Evolutionary conservation across 2,888 invertebrate species (phyloP).

Genomic region (Alviniconcha strummeri): DNA sequence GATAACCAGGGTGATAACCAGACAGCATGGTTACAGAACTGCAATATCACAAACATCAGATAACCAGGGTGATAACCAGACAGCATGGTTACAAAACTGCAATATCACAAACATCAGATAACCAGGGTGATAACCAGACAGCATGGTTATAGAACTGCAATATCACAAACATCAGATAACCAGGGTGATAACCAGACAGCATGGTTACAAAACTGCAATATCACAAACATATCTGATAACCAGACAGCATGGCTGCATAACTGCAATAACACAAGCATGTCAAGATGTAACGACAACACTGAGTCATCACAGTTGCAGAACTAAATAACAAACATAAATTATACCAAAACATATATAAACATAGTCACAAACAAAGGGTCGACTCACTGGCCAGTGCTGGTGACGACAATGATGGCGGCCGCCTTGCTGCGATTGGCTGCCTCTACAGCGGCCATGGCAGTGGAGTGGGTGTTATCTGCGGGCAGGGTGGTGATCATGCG

Average conservation of each 20-base stretch:
- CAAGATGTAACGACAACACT: no score
- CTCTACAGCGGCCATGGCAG: slow-evolving; percentile 95
- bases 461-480: slow-evolving; percentile 90
- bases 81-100: no score
- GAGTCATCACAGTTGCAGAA: no score
- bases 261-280: no score
- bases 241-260: no score
- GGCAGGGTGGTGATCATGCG: slow-evolving; percentile 67
- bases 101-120: slow-evolving; percentile 80
- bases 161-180: slow-evolving; percentile 2
- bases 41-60: slow-evolving; percentile 33
- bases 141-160: slow-evolving; percentile 85
- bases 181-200: no score
- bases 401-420: slow-evolving; percentile 90
- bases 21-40: slow-evolving; percentile 90
- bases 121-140: slow-evolving; percentile 92
- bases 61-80: background rate
- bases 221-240: no score
- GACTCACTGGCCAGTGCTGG: slow-evolving; percentile 78
- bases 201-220: no score
- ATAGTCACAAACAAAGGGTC: no score
- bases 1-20: slow-evolving; percentile 93
- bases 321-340: no score
- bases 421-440: slow-evolving; percentile 92
- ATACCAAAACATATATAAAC: no score